A percentile compares a stretch with the other conserved stretches of the same genome.
phyloP scores from a whole-genome alignment of 2,888 invertebrate species.

The Xestia rhomboidea region DNA sequence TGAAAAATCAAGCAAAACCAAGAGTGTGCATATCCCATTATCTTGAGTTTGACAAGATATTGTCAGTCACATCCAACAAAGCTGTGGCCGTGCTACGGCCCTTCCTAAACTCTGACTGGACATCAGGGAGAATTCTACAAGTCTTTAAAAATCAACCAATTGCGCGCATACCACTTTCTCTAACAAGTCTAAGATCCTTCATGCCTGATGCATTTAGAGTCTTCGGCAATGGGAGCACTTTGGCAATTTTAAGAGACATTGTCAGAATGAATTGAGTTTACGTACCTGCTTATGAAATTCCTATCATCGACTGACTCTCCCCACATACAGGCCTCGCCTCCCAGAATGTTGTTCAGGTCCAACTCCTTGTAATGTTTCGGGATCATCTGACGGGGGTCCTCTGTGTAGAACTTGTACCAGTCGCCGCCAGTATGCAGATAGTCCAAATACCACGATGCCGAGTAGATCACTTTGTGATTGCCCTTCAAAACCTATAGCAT shows the following conservation, averaged over 20 bases:
- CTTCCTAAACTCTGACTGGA: too few relatives aligned
- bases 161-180: too few relatives aligned
- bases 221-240: too few relatives aligned
- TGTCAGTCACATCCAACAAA: too few relatives aligned
- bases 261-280: neutral
- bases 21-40: too few relatives aligned
- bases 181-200: too few relatives aligned
- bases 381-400: slow-evolving; percentile 92
- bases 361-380: slow-evolving; percentile 77
- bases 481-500: slow-evolving; percentile 87
- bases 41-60: too few relatives aligned
- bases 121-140: too few relatives aligned
- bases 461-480: slow-evolving; percentile 93
- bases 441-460: slow-evolving; percentile 96
- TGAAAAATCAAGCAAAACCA: too few relatives aligned
- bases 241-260: neutral
- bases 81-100: too few relatives aligned
- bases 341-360: slow-evolving; percentile 92
- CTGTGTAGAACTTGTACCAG: slow-evolving; percentile 92
- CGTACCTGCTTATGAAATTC: slow-evolving; percentile 84
- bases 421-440: slow-evolving; percentile 90
- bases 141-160: too few relatives aligned
- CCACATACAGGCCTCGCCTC: slow-evolving; percentile 98
- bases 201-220: too few relatives aligned
- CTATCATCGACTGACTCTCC: slow-evolving; percentile 94